Evolutionary conservation across 2,113 vertebrate genomes (phyloP), one percentile per base, ranked within the genome.

Genomic region (Oreochromis aureus): DNA sequence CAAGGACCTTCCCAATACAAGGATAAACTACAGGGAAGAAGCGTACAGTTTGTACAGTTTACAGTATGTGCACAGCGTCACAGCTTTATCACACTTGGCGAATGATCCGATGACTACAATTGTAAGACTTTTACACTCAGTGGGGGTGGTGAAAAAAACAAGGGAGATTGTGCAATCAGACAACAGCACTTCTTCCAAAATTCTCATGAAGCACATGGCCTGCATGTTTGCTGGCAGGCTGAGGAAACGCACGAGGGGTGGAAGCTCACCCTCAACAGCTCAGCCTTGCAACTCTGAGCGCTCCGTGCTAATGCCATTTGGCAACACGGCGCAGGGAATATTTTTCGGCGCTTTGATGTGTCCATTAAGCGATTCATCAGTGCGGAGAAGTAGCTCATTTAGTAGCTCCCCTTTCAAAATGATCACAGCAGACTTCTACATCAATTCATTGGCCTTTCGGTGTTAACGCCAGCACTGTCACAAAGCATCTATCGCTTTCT

Each of bases 271-370:
- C 91, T 87, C 18, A 84, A 89, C 83, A 85, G 71, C 88, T 91
- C 80, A 48, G 89, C 80, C 59, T 76, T 54, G 84, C 87, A 81
- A 51, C 82, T 91, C 91, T 81, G 56, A 93, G 87, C 10, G 86
- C 39, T 82, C 91, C 76, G 83, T 39, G 63, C 86, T 94, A 94
- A 95, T 93, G 87, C 92, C 87, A 91, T 90, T 95, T 92, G 91
- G 94, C 93, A 94, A 84, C 85, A 34, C 10, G 18, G 71, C 36
- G 83, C 87, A 83, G 84, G 41, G 87, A 91, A 92, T 88, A 88
- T 86, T 94, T 93, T 59, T 78, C 80, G 32, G 63, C 63, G 84
- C 93, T 95, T 94, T 95, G 91, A 95, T 95, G 94, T 92, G 93
- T 91, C 93, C 86, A 92, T 95, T 93, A 94, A 89, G 86, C 92